These are phyloP conservation scores for Plectrocnemia conspersa DNA, from an alignment of 1,140 invertebrate genomes.

Conservation along the genomic window DNA sequence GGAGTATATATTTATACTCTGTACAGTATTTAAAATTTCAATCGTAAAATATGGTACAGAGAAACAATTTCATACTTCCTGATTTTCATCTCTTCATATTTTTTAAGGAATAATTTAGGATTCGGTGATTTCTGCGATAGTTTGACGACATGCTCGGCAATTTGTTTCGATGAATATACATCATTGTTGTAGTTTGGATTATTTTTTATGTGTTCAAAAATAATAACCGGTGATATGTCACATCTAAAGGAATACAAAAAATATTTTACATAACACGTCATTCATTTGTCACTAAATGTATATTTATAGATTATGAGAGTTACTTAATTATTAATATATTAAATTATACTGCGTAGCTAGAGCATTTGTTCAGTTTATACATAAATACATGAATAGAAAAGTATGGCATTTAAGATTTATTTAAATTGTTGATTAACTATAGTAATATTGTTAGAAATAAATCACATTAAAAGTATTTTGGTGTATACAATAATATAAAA, in stretches of 20 bases:
- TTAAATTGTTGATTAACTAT: too few relatives aligned
- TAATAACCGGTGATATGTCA: conserved; percentile 47
- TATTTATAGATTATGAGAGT: conserved; percentile 10
- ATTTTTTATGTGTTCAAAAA: conserved; percentile 50
- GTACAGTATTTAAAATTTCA: too few relatives aligned
- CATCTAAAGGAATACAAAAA: conserved; percentile 41
- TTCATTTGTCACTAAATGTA: neutral
- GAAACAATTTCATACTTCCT: conserved; percentile 43
- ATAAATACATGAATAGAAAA: too few relatives aligned
- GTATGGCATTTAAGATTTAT: too few relatives aligned
- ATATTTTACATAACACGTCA: conserved; percentile 9
- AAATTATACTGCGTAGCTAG: too few relatives aligned
- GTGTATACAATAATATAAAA: too few relatives aligned
- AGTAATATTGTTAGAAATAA: too few relatives aligned
- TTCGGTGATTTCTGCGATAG: conserved; percentile 46
- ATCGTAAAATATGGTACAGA: too few relatives aligned
- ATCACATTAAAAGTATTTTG: too few relatives aligned
- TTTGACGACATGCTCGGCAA: conserved; percentile 46
- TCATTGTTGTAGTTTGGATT: conserved; percentile 49
- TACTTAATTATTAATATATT: too few relatives aligned
- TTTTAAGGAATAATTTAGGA: conserved; percentile 47
- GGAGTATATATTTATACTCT: too few relatives aligned
- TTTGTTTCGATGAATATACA: conserved; percentile 46
- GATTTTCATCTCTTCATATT: conserved; percentile 48
- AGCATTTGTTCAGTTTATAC: too few relatives aligned